Evolutionary conservation across 2,888 invertebrate species (phyloP), one percentile per base, ranked within the genome.

Genomic region (Orchesella flavescens): DNA sequence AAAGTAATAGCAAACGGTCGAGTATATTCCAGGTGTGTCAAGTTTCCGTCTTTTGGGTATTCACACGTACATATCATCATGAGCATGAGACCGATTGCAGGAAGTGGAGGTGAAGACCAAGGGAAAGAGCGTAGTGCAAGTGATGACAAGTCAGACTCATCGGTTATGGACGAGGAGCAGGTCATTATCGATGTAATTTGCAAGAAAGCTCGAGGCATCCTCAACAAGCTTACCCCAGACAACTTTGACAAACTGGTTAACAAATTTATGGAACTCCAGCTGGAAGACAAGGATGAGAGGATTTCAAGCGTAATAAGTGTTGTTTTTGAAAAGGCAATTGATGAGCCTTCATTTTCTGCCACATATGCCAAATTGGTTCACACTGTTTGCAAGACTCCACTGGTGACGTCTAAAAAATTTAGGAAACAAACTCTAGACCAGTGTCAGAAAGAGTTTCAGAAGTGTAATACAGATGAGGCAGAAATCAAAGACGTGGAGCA

Each of bases 171-270:
- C 13, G 92, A 92, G 88, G 91, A 92, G 61, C 91, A 91, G 79
- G 90, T 89, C 84, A 84, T 86, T 75, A 69, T 78, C 24, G 84
- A 86, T 55, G 82, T 77, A 17, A 86, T 88, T 59, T 85, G 86
- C 4, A 88, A 88, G 59, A 82, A 85, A 59, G 87, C 88, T 86
- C 93, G 97, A 87, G 95, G 96, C 89, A 95, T 98, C 87, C 91
- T 98, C 83, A 98, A 98, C 90, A 97, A 98, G 90, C 91, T 98
- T 84, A 98, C 98, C 0, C 98, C 98, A 0, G 96, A 98, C 90
- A 97, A 97, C 90, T 97, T 97, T 90, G 93, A 94, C 75, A 94
- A 94, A 0, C 91, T 98, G 79, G 92, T 97, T n/a, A 34, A 69
- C 24, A 87, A 87, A 61, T 87, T 88, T 63, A 83, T 88, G 84